Base-by-base conservation (phyloP, 2,888 invertebrate genomes). In the Hedychridium roseum region DNA sequence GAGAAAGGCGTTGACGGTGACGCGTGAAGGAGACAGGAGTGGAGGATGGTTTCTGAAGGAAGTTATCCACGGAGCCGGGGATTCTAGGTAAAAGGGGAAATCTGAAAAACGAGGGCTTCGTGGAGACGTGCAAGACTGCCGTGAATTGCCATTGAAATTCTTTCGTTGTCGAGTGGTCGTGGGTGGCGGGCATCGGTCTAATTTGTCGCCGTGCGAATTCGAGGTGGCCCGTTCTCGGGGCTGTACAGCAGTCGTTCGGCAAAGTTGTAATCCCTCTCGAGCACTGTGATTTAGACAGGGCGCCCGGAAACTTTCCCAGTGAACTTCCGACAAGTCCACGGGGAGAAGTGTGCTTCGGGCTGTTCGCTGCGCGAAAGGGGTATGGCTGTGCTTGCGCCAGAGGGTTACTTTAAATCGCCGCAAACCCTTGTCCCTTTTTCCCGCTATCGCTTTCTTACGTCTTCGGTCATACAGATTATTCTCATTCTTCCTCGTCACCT, bases 251-350 rank as follows among this genome's bases (percentile, higher is more conserved):
- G 47, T 52, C 52, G 48, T 44, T 50, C 53, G 46, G 42, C 52
- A 53, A 71, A 74, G 66, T 74, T 71, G 68, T 73, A 73, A 73
- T 74, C 70, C 70, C 62, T 55, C 58, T 58, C 62, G 57, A 65
- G 57, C 57, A 52, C 55, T 44, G 63, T 62, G 70, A 71, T 74
- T 73, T 66, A 58, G 68, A 69, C 65, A 60, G 60, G 63, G 58
- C 48, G 43, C 54, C 50, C 43, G 62, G 57, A 64, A 75, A 71
- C 64, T 71, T 75, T 64, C 57, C 50, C 60, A 34, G 38, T 20
- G 54, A 70, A 73, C 65, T 71, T 74, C 57, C 60, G 53, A 17
- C n/a, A n/a, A n/a, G n/a, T n/a, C n/a, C n/a, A n/a, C n/a, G 45
- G 48, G 5, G 18, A 16, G 30, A 5, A 3, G 35, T 14, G 35